Conservation (phyloP, 2,888 invertebrate species). For the Marasmarcha lunaedactyla region DNA sequence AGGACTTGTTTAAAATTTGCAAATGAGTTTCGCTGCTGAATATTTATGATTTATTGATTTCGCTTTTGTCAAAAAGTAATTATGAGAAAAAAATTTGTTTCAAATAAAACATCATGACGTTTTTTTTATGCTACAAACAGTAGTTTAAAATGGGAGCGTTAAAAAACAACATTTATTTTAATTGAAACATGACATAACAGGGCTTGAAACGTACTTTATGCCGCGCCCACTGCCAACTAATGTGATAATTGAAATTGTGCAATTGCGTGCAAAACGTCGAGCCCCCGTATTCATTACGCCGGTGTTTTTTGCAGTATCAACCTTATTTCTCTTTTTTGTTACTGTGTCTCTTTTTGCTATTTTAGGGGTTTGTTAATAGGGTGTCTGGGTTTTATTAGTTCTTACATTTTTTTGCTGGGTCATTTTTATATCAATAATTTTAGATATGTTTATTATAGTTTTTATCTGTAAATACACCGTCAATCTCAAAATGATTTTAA, state of each 20-base stretch:
- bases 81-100: not conserved
- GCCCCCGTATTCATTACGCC: slow-evolving; percentile 59
- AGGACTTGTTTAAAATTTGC: slow-evolving; percentile 21
- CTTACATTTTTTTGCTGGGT: not conserved
- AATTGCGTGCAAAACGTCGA: slow-evolving; percentile 66
- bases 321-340: slow-evolving; percentile 33
- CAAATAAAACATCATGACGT: not conserved
- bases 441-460: no score
- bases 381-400: not conserved
- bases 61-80: slow-evolving; percentile 3
- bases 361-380: not conserved
- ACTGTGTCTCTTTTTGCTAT: slow-evolving; percentile 27
- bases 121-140: no score
- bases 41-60: slow-evolving; percentile 23
- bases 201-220: slow-evolving; percentile 13
- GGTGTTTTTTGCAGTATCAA: slow-evolving; percentile 44
- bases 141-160: no score
- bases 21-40: slow-evolving; percentile 21
- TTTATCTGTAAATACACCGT: no score
- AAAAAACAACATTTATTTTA: not conserved
- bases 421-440: no score
- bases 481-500: no score
- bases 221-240: slow-evolving; percentile 48
- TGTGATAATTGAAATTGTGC: slow-evolving; percentile 71
- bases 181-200: not conserved